Evolutionary conservation across 2,888 invertebrate species (phyloP), one percentile per base, ranked within the genome.

Genomic region (Drosophila subquinaria): DNA sequence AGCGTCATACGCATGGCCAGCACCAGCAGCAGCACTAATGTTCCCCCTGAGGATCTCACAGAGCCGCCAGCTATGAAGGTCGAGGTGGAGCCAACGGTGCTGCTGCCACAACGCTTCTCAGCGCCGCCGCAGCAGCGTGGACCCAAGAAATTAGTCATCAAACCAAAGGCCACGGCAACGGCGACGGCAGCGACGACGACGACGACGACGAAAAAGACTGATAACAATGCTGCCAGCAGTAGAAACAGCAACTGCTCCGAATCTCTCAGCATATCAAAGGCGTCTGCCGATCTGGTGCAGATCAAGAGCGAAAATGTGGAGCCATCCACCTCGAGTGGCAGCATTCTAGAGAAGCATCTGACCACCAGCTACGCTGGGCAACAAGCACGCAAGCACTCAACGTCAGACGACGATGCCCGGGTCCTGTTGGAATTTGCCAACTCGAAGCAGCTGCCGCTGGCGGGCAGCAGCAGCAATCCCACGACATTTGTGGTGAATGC

Each of bases 1-100:
- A 93, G 93, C 76, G 93, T 93, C 36, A 93, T 93, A 69, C 92
- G 93, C 35, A 90, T 93, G 85, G 93, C 92, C 35, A 89, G 90
- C 72, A 88, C 86, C 40, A 70, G 62, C 66, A 60, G 48, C 50
- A 62, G 70, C 43, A 17, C 35, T 13, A 73, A 70, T 20, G 66
- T 61, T 42, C 63, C 71, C 15, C 73, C 86, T 33, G 91, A 91
- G 70, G 91, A 90, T 73, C 80, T 87, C 56, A 89, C 76, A n/a
- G 86, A 88, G 64, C 78, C 79, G 50, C 69, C 73, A 13, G 71
- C 73, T n/a, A 73, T 90, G 69, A 90, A 90, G 66, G 73, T 80
- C 13, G 89, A 89, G 62, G 85, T 82, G 23, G 80, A 84, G 62
- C 57, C 79, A 52, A 75, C 79, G 9, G 63, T 68, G 36, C 50